Base-by-base conservation (phyloP, 2,888 invertebrate genomes). In the Torymus aiolomorphi region DNA sequence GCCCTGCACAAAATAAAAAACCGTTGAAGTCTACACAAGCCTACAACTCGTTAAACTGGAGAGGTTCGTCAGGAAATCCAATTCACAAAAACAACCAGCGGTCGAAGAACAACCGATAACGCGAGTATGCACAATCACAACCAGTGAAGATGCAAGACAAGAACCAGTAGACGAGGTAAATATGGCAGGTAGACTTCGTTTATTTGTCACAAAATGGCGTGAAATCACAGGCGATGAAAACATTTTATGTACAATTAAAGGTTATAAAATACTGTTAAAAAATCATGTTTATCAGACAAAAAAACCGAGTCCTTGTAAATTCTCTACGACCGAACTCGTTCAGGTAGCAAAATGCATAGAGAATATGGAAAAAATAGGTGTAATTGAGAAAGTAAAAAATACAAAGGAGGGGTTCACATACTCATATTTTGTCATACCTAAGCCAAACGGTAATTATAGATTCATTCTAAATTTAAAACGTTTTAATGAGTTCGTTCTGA, bases 321-420 rank as follows among this genome's bases (percentile, higher is more conserved):
- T 59, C n/a, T 31, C 57, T 13, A 8, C 31, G 1, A 49, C 1
- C 2, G 59, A 71, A 71, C 24, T 14, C 4, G 12, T 14, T 12
- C 4, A 42, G 3, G 5, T 71, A 18, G 2, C 16, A 24, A 20
- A 49, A 10, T 61, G 4, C 0, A 52, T 62, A 31, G 3, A n/a
- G 2, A 62, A 62, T 14, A 18, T 52, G 18, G 2, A 0, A 72
- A 62, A 62, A 14, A 62, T 20, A 61, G 77, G 72, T n/a, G 83
- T 79, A 1, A 80, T 83, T 31, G 73, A 57, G 42, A 42, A 63
- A 54, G 71, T 79, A 16, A 69, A 80, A 78, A n/a, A 61, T 49
- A 12, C 78, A 2, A 66, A 73, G 76, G 54, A 81, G 61, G 82
- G 83, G 73, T 81, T 82, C 76, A 20, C 82, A 11, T 83, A 83